phyloP scores from a whole-genome alignment of 2,797 vertebrate genomes.

The Uromys caudimaculatus region DNA sequence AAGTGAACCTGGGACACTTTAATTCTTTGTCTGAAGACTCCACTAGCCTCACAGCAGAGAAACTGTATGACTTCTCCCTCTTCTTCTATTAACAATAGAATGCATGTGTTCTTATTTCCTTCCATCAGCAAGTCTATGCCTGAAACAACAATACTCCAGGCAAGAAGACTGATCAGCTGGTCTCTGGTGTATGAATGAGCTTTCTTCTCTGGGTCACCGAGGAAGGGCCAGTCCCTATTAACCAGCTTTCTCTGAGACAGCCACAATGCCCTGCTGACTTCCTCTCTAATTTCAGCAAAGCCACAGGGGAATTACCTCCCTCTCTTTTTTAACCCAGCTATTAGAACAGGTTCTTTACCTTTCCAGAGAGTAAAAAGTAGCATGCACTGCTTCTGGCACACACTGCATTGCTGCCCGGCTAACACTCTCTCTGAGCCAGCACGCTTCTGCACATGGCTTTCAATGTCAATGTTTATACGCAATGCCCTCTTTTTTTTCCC shows the following conservation, averaged over 20 bases:
- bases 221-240: not conserved
- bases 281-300: not conserved
- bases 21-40: not conserved
- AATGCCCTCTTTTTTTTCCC: not conserved
- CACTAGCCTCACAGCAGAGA: not conserved
- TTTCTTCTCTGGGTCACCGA: not conserved
- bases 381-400: not conserved
- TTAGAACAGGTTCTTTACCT: not conserved
- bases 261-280: not conserved
- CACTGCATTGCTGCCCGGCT: not conserved
- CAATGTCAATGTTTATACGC: not conserved
- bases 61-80: not conserved
- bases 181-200: not conserved
- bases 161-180: not conserved
- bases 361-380: not conserved
- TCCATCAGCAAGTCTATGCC: not conserved
- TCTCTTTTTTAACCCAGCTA: not conserved
- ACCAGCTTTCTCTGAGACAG: not conserved
- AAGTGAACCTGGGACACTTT: not conserved
- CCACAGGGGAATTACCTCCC: not conserved
- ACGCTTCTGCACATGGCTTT: not conserved
- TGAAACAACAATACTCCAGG: not conserved
- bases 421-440: not conserved
- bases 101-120: not conserved
- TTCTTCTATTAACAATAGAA: not conserved